These are phyloP conservation scores for Pterois miles DNA, from an alignment of 2,797 vertebrate genomes.

Conservation along the genomic window DNA sequence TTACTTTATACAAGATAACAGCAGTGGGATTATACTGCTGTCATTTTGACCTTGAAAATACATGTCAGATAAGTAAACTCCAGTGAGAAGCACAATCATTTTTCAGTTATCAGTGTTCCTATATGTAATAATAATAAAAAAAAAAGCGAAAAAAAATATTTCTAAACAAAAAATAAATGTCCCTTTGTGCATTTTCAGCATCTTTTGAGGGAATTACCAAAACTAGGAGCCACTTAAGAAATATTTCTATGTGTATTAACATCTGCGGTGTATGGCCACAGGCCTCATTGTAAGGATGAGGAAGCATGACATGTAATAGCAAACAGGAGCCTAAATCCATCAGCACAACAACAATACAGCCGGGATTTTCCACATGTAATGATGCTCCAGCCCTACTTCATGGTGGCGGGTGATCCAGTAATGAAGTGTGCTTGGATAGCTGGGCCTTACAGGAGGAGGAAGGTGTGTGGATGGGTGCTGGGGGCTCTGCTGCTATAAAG, in stretches of 20 bases:
- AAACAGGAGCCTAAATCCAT: constrained; percentile 39
- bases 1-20: background rate
- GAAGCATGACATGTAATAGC: constrained; percentile 29
- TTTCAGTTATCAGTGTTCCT: background rate
- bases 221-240: background rate
- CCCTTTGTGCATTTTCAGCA: background rate
- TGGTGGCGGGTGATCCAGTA: constrained; percentile 39
- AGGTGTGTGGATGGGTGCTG: constrained; percentile 42
- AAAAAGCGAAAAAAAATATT: no score
- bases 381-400: constrained; percentile 1
- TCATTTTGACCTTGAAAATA: constrained; percentile 12
- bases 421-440: constrained; percentile 48
- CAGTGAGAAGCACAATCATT: background rate
- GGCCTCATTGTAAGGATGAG: constrained; percentile 9
- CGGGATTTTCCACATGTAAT: constrained; percentile 44
- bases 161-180: background rate
- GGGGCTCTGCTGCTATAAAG: constrained; percentile 47
- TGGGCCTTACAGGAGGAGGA: constrained; percentile 34
- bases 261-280: constrained; percentile 11
- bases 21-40: background rate
- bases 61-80: background rate
- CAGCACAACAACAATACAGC: constrained; percentile 16
- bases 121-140: no score
- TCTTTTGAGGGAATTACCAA: background rate
- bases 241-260: constrained; percentile 18